These are phyloP conservation scores for Cynodonichthys magdalenae DNA, from an alignment of 2,797 vertebrate genomes.

Conservation along the genomic window DNA sequence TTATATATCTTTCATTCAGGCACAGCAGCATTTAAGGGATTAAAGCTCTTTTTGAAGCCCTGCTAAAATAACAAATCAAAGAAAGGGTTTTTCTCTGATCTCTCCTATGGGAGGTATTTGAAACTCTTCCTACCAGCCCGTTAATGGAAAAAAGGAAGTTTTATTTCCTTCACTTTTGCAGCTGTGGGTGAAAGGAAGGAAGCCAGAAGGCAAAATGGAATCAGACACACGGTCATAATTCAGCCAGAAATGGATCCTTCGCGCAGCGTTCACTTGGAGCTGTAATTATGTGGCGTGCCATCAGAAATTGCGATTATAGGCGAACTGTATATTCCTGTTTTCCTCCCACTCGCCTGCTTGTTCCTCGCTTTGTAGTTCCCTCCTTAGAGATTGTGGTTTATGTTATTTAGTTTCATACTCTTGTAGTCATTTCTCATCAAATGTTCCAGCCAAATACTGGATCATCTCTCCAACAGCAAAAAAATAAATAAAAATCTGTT, in stretches of 20 bases:
- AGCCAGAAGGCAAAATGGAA: conserved; percentile 60
- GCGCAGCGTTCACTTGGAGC: conserved; percentile 61
- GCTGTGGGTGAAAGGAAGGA: conserved; percentile 59
- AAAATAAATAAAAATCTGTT: conserved; percentile 5
- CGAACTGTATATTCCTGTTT: conserved; percentile 52
- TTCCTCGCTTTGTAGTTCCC: conserved; percentile 33
- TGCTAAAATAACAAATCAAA: conserved; percentile 74
- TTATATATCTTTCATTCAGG: conserved; percentile 59
- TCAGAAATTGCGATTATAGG: conserved; percentile 67
- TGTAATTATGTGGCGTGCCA: conserved; percentile 78
- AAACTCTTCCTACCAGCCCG: conserved; percentile 66
- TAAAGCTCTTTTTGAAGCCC: conserved; percentile 64
- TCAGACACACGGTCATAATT: conserved; percentile 63
- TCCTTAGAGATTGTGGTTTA: conserved; percentile 48
- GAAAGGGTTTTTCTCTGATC: conserved; percentile 67
- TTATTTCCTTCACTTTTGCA: conserved; percentile 54
- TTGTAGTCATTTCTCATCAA: conserved; percentile 3
- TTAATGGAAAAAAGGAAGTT: conserved; percentile 62
- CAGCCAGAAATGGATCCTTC: conserved; percentile 60
- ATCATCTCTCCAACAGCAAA: conserved; percentile 30
- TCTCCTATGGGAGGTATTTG: conserved; percentile 74
- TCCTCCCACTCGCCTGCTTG: conserved; percentile 34
- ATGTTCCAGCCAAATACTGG: background rate
- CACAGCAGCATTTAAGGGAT: conserved; percentile 71
- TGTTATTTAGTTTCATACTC: conserved; percentile 61